These are phyloP conservation scores for Papilio helenus DNA, from an alignment of 1,140 invertebrate genomes.

Conservation along the genomic window DNA sequence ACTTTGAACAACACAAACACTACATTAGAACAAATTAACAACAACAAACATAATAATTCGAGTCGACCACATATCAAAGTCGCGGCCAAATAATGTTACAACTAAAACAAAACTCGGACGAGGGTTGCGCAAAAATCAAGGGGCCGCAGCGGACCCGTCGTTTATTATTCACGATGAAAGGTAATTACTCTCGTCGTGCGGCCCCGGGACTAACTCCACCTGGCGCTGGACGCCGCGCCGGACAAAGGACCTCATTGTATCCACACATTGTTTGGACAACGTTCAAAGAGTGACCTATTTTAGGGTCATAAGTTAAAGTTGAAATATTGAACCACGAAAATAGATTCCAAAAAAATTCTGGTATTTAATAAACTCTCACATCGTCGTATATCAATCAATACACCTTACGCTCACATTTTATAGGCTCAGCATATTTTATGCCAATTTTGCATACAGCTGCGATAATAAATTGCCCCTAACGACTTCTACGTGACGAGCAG, in stretches of 20 bases:
- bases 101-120: slow-evolving; percentile 27
- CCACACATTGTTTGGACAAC: slow-evolving; percentile 3
- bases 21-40: slow-evolving; percentile 26
- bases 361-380: neutral
- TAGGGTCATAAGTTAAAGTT: neutral
- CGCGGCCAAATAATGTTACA: neutral
- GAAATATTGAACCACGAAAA: neutral
- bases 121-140: slow-evolving; percentile 19
- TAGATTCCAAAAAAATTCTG: neutral
- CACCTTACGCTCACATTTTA: slow-evolving; percentile 45
- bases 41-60: slow-evolving; percentile 23
- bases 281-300: slow-evolving; percentile 17
- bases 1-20: slow-evolving; percentile 14
- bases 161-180: slow-evolving; percentile 28
- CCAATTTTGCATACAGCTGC: slow-evolving; percentile 58
- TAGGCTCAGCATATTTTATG: slow-evolving; percentile 44
- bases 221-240: neutral
- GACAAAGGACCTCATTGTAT: slow-evolving; percentile 12
- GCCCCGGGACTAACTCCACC: slow-evolving; percentile 22
- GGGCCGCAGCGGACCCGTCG: slow-evolving; percentile 6
- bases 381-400: slow-evolving; percentile 5
- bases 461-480: slow-evolving; percentile 63
- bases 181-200: slow-evolving; percentile 21
- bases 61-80: slow-evolving; percentile 20
- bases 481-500: slow-evolving; percentile 58